Base-by-base conservation (phyloP, 2,113 vertebrate species). In the Ciconia maguari region DNA sequence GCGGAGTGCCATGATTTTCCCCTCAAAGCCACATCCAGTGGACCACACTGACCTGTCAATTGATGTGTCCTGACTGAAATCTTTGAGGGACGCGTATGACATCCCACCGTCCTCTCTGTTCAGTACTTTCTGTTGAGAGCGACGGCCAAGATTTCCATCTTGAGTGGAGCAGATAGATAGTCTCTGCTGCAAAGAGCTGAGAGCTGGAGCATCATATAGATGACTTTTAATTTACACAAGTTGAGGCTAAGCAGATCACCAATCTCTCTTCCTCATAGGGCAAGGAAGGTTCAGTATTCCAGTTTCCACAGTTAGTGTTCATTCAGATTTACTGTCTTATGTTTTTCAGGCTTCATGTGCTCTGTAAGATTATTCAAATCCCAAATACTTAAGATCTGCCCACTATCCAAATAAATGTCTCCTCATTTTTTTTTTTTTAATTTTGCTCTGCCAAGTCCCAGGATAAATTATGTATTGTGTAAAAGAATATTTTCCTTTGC, bases 91-190 rank as follows among this genome's bases (percentile, higher is more conserved):
- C 1, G 1, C 0, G 0, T 8, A 8, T 8, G 38, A 15, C 42
- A 44, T 4, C 76, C 16, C 41, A 3, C 25, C 3, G 0, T 6
- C 36, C 44, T 10, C 75, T 60, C 2, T 6, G 10, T 5, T 9
- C 61, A n/a, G 51, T 20, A 13, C 11, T 52, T 32, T 26, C 54
- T 34, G 5, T 0, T 7, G 26, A 70, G 5, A 42, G 13, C 0
- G 1, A 10, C 58, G 58, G 78, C 34, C 41, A 4, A 24, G 36
- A 15, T 44, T 81, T 27, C 70, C 42, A 4, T 6, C 18, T 1
- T 2, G 32, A 58, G 30, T 1, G 27, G 34, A 74, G 60, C 78
- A 55, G 20, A 29, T 5, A 70, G 20, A 29, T 5, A 70, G 32
- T 3, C 30, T 34, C 26, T 57, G 44, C 58, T 78, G 65, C 21